phyloP scores from a whole-genome alignment of 2,888 invertebrate genomes.

The Campopleginae sp. region DNA sequence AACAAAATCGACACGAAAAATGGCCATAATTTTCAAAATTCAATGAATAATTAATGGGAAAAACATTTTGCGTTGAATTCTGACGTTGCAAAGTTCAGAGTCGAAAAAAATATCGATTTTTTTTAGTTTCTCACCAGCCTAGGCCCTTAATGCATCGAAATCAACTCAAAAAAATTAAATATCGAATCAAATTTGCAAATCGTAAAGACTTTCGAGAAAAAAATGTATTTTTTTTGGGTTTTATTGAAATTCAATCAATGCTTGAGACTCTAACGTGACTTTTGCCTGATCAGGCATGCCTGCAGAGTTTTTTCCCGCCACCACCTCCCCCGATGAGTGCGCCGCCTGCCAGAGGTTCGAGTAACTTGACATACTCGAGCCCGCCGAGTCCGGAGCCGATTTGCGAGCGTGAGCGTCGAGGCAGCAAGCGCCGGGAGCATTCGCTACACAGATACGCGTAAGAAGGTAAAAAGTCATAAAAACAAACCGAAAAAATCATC shows the following conservation, averaged over 20 bases:
- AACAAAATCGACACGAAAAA: too few relatives aligned
- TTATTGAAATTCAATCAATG: neutral
- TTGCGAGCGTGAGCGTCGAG: constrained; percentile 81
- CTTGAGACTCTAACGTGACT: constrained; percentile 8
- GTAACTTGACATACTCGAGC: constrained; percentile 82
- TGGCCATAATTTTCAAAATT: too few relatives aligned
- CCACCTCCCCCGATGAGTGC: constrained; percentile 83
- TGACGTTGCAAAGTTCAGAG: too few relatives aligned
- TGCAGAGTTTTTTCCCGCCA: constrained; percentile 84
- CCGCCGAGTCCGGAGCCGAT: constrained; percentile 83
- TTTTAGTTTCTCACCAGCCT: neutral
- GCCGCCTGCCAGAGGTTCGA: constrained; percentile 81
- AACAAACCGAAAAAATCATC: constrained; percentile 32
- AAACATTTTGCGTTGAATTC: too few relatives aligned
- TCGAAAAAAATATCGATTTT: neutral
- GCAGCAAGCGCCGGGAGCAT: constrained; percentile 83
- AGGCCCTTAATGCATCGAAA: neutral
- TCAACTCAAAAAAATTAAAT: neutral
- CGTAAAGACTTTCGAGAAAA: constrained; percentile 4
- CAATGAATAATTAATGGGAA: too few relatives aligned
- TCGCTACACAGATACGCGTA: constrained; percentile 83
- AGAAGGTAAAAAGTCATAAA: constrained; percentile 69
- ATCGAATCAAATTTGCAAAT: neutral
- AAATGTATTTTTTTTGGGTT: neutral
- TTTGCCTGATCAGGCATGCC: constrained; percentile 79